A percentile compares a stretch with the other conserved stretches of the same genome.
Conservation (phyloP, 1,140 invertebrate genomes). For the Drosophila novamexicana region DNA sequence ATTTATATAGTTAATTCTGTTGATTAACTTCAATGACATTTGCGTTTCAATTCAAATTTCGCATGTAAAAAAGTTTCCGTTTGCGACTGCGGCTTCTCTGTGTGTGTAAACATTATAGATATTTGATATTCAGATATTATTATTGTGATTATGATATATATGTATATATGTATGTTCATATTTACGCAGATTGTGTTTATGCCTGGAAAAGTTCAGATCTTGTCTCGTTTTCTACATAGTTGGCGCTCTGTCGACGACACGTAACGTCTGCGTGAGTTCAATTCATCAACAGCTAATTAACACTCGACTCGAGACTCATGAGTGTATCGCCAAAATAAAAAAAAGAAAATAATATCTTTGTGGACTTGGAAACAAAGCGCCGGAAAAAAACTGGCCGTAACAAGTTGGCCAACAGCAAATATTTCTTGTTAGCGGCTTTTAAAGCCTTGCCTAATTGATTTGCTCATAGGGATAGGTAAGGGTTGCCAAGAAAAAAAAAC, state of each 20-base stretch:
- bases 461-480: constrained; percentile 40
- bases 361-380: constrained; percentile 20
- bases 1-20: constrained; percentile 56
- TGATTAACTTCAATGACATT: constrained; percentile 55
- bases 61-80: constrained; percentile 54
- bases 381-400: neutral
- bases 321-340: constrained; percentile 8
- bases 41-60: constrained; percentile 24
- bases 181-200: neutral
- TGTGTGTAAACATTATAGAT: neutral
- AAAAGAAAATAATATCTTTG: no score
- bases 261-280: constrained; percentile 56
- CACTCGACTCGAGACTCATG: constrained; percentile 48
- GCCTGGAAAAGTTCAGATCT: constrained; percentile 28
- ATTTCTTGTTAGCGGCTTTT: constrained; percentile 9
- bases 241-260: constrained; percentile 36
- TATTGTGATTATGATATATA: constrained; percentile 16
- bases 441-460: constrained; percentile 13
- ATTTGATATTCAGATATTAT: constrained; percentile 23
- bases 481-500: neutral
- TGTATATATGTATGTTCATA: constrained; percentile 13
- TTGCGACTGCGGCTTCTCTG: constrained; percentile 10
- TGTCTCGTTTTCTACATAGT: constrained; percentile 48
- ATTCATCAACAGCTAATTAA: constrained; percentile 60
- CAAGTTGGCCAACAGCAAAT: neutral